phyloP scores from a whole-genome alignment of 2,113 vertebrate genomes.

The Benitochromis conjunctus region DNA sequence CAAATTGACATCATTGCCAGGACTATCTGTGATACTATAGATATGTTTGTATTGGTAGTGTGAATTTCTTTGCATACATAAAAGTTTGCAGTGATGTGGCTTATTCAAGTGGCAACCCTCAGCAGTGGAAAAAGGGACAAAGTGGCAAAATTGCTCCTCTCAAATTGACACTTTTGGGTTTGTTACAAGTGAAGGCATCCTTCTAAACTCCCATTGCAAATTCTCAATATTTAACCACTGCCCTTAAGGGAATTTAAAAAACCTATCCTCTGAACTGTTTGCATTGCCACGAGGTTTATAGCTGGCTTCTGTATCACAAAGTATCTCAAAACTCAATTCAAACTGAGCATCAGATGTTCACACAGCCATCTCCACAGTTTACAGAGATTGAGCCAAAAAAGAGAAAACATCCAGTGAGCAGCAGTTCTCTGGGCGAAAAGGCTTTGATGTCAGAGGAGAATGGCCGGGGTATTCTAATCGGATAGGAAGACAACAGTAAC shows the following conservation, averaged over 20 bases:
- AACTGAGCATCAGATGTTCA: too few species aligned
- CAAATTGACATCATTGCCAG: not conserved
- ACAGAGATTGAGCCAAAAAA: too few species aligned
- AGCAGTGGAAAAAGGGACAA: not conserved
- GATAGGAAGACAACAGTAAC: not conserved
- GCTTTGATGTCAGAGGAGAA: not conserved
- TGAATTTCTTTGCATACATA: not conserved
- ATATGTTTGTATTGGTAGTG: not conserved
- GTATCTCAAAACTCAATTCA: not conserved
- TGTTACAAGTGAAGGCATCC: not conserved
- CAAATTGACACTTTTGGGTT: not conserved
- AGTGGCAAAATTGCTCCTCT: not conserved
- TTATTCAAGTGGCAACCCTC: not conserved
- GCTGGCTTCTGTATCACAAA: not conserved
- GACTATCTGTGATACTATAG: not conserved
- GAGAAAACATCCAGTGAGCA: not conserved
- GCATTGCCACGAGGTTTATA: not conserved
- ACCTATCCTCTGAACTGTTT: not conserved
- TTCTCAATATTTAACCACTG: not conserved
- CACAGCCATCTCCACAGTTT: not conserved
- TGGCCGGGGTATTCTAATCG: not conserved
- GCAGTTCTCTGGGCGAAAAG: not conserved
- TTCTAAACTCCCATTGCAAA: not conserved
- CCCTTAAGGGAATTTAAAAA: not conserved
- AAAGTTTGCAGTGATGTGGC: not conserved